Percentiles rank a stretch among this genome's conserved stretches.
phyloP scores from a whole-genome alignment of 1,140 invertebrate species.

The Lordiphosa mommai region DNA sequence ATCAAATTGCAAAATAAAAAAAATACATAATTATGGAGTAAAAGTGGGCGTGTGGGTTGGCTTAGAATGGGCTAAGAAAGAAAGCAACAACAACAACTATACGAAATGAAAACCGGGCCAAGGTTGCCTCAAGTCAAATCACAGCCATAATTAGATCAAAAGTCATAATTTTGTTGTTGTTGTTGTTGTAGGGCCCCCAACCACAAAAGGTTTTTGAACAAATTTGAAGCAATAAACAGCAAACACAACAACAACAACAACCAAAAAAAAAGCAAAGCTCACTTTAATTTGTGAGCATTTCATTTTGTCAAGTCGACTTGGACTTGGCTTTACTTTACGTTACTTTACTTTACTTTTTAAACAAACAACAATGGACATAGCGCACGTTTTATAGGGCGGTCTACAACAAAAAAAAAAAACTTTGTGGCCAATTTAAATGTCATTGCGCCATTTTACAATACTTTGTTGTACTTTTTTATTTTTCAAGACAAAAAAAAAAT shows the following conservation, averaged over 20 bases:
- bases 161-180: constrained; percentile 69
- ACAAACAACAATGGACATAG: constrained; percentile 8
- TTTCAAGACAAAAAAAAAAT: constrained; percentile 30
- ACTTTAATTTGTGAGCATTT: constrained; percentile 66
- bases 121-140: constrained; percentile 58
- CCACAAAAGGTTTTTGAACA: constrained; percentile 27
- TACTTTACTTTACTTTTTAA: not conserved
- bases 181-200: constrained; percentile 20
- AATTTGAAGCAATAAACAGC: constrained; percentile 5
- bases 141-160: constrained; percentile 70
- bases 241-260: constrained; percentile 33
- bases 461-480: constrained; percentile 31
- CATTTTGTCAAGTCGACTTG: constrained; percentile 64
- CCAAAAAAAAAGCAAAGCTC: constrained; percentile 32
- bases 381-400: constrained; percentile 27
- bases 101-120: constrained; percentile 45
- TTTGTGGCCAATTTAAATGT: constrained; percentile 56
- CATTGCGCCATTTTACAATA: constrained; percentile 60
- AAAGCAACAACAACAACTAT: constrained; percentile 13
- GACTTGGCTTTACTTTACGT: constrained; percentile 17
- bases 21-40: constrained; percentile 24
- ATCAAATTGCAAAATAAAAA: not conserved
- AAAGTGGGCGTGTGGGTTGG: constrained; percentile 5
- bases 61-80: constrained; percentile 10
- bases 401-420: not conserved